Evolutionary conservation across 2,113 vertebrate species (phyloP), one percentile per base, ranked within the genome.

Genomic region (Pseudorasbora parva): DNA sequence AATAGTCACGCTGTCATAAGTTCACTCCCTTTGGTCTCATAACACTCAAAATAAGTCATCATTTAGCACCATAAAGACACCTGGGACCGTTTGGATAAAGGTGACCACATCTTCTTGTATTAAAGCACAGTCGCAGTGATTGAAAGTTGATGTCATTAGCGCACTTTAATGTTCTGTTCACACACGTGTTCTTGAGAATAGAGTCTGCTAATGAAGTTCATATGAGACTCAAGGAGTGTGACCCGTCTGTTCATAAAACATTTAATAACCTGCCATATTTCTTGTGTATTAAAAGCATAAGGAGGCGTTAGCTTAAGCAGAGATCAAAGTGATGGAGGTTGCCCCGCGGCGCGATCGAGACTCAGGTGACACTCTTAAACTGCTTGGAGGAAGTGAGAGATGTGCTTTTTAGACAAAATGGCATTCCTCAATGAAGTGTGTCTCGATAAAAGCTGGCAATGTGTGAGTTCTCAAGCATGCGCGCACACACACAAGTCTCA

Each of bases 311-410:
- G 79, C 41, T 62, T 27, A 11, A 21, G 43, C 27, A 10, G 7
- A 82, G 83, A 84, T 87, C 73, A 87, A 85, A 87, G 83, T 41
- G 82, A 43, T 57, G 45, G 49, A 51, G 79, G 45, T 69, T 41
- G 74, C 74, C 81, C 54, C 11, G 37, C 62, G 4, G 12, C 14
- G 8, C 33, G 27, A 54, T 15, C 37, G 21, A 5, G 51, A 77
- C 79, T 87, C 78, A 82, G 72, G 72, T 87, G 72, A 84, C 86
- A 56, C 59, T 84, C 78, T 71, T 78, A 77, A 87, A 84, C 49
- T 51, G 57, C 51, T 77, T 25, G 3, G 77, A 59, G 37, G 59
- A 64, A 83, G 72, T 83, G 81, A 81, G 49, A 72, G 78, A 87
- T 76, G 78, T 51, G 71, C 49, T 43, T n/a, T 15, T 19, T 43